Evolutionary conservation across 1,140 invertebrate genomes (phyloP).

Genomic region (Sarcophaga peregrina): DNA sequence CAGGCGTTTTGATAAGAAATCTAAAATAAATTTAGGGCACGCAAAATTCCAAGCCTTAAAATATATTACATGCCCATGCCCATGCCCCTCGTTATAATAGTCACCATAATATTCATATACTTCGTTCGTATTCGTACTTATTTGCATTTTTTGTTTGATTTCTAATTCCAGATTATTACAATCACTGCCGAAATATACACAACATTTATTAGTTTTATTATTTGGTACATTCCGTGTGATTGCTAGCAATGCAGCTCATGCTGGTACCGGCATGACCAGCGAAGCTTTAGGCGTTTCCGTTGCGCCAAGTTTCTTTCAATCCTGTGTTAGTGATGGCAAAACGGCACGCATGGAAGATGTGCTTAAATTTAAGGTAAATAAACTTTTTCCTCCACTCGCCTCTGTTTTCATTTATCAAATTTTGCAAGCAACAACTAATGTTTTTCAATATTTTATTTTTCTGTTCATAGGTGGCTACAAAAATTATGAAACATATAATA

Average conservation of each 20-base stretch:
- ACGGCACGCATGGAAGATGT: slow-evolving; percentile 95
- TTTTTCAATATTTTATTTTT: background rate
- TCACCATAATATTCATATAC: background rate
- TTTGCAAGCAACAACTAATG: background rate
- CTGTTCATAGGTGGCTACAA: slow-evolving; percentile 82
- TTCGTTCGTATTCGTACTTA: background rate
- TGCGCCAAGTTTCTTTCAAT: slow-evolving; percentile 98
- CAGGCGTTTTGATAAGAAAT: background rate
- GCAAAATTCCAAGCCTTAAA: background rate
- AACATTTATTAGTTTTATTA: slow-evolving; percentile 91
- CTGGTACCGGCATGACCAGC: slow-evolving; percentile 93
- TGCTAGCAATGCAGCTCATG: slow-evolving; percentile 90
- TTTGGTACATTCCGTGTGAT: slow-evolving; percentile 98
- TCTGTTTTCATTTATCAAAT: background rate
- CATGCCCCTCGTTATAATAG: background rate
- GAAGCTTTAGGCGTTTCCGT: slow-evolving; percentile 95
- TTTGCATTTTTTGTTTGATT: background rate
- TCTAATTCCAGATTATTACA: slow-evolving; percentile 81
- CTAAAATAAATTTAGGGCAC: background rate
- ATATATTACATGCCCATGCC: too few species aligned
- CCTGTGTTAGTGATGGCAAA: slow-evolving; percentile 92
- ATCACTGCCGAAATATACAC: slow-evolving; percentile 88
- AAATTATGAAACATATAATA: slow-evolving; percentile 95
- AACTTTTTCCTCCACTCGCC: background rate
- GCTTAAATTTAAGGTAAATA: slow-evolving; percentile 86